Conservation (phyloP, 2,797 vertebrate species). For the Sandelia bainsii region DNA sequence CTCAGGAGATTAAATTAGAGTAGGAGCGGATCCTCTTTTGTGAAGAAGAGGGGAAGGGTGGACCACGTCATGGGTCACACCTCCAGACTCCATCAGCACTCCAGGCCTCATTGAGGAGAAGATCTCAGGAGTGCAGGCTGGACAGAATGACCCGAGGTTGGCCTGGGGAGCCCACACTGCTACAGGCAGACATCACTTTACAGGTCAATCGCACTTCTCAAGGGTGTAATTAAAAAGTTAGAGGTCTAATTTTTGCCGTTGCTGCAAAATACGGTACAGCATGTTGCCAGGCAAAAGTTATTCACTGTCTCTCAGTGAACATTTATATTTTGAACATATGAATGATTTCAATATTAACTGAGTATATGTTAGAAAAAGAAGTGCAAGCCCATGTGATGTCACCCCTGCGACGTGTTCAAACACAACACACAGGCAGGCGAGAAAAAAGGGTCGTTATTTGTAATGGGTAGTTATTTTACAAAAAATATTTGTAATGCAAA, state of each 20-base stretch:
- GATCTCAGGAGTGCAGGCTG: conserved; percentile 50
- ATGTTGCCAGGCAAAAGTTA: conserved; percentile 29
- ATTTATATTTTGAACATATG: conserved; percentile 8
- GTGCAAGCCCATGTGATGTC: too few relatives aligned
- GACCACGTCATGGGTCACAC: conserved; percentile 59
- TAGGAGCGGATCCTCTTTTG: conserved; percentile 44
- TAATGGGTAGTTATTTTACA: too few relatives aligned
- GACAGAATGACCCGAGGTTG: conserved; percentile 62
- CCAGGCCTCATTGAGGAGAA: conserved; percentile 50
- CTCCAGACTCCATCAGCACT: conserved; percentile 60
- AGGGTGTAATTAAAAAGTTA: conserved; percentile 78
- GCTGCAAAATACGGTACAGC: conserved; percentile 51
- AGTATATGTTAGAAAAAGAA: too few relatives aligned
- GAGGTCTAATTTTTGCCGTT: conserved; percentile 64
- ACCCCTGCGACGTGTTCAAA: too few relatives aligned
- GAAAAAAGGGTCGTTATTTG: too few relatives aligned
- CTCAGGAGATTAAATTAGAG: conserved; percentile 80
- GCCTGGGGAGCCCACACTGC: conserved; percentile 49
- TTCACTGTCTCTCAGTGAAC: conserved; percentile 14
- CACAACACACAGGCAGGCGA: too few relatives aligned
- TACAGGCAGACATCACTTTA: conserved; percentile 48
- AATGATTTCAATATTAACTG: too few relatives aligned
- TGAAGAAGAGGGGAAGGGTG: conserved; percentile 44
- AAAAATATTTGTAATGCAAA: too few relatives aligned
- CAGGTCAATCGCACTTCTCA: conserved; percentile 72